A percentile compares a stretch with the other conserved stretches of the same genome.
Conservation (phyloP, 2,888 invertebrate species). For the Glaucopsyche alexis region DNA sequence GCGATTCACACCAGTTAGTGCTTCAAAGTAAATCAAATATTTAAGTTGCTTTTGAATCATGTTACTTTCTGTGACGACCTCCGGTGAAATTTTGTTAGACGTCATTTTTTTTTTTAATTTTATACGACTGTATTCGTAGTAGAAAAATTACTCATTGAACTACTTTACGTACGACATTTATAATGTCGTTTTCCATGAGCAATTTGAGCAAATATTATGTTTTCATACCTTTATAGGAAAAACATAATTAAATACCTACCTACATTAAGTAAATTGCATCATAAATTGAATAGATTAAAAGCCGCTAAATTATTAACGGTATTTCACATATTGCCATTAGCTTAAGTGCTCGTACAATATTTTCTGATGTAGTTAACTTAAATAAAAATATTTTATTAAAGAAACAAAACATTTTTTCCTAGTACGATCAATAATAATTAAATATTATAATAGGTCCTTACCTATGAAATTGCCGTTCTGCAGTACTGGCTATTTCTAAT, state of each 20-base stretch:
- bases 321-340: background rate
- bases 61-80: background rate
- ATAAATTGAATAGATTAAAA: background rate
- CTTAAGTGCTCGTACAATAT: background rate
- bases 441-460: no score
- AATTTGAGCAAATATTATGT: background rate
- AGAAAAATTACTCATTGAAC: background rate
- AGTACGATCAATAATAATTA: no score
- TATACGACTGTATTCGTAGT: background rate
- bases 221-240: background rate
- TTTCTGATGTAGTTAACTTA: no score
- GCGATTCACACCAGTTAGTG: constrained; percentile 29
- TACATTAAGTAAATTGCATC: constrained; percentile 1
- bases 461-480: no score
- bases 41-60: constrained; percentile 14
- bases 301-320: background rate
- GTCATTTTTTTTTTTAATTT: background rate
- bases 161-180: background rate
- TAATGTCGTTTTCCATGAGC: background rate
- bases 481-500: no score
- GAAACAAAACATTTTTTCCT: no score
- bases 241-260: background rate
- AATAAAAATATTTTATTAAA: no score
- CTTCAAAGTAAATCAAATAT: constrained; percentile 20
- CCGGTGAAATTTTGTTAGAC: background rate